Evolutionary conservation across 2,113 vertebrate species (phyloP).

Genomic region (Morone chrysops): DNA sequence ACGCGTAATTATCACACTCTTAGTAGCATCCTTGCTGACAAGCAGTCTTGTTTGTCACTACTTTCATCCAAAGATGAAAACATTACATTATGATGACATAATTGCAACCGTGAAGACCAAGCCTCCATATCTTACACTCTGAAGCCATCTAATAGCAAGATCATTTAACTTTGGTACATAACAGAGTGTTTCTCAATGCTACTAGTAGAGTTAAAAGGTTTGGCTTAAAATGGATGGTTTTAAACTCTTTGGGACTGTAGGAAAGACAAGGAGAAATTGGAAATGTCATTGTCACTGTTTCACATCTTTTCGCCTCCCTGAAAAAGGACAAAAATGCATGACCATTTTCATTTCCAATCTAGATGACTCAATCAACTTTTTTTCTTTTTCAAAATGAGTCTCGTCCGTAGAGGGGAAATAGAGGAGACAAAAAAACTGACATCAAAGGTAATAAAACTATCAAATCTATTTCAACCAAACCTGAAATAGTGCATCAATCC

Average conservation of each 20-base stretch:
- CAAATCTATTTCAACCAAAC: slow-evolving; percentile 41
- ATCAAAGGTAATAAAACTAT: slow-evolving; percentile 37
- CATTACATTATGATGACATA: not conserved
- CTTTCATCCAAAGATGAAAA: slow-evolving; percentile 1
- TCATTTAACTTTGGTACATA: not conserved
- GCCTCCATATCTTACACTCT: not conserved
- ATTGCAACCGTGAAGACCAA: not conserved
- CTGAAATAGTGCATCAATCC: slow-evolving; percentile 42
- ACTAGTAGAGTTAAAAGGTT: not conserved
- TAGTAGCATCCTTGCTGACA: not conserved
- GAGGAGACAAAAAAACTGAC: slow-evolving; percentile 20
- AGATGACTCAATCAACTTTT: slow-evolving; percentile 34
- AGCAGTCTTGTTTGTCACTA: not conserved
- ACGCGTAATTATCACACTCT: not conserved
- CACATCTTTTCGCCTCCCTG: not conserved
- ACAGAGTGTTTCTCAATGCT: slow-evolving; percentile 2
- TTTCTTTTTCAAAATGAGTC: not conserved
- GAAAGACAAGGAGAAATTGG: not conserved
- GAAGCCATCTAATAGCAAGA: not conserved
- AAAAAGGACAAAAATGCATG: slow-evolving; percentile 7
- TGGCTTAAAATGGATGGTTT: not conserved
- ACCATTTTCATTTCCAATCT: slow-evolving; percentile 15
- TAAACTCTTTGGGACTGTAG: not conserved
- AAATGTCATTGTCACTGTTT: slow-evolving; percentile 11
- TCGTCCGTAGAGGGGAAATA: slow-evolving; percentile 27